phyloP scores from a whole-genome alignment of 2,888 invertebrate genomes.

The Steinernema carpocapsae region DNA sequence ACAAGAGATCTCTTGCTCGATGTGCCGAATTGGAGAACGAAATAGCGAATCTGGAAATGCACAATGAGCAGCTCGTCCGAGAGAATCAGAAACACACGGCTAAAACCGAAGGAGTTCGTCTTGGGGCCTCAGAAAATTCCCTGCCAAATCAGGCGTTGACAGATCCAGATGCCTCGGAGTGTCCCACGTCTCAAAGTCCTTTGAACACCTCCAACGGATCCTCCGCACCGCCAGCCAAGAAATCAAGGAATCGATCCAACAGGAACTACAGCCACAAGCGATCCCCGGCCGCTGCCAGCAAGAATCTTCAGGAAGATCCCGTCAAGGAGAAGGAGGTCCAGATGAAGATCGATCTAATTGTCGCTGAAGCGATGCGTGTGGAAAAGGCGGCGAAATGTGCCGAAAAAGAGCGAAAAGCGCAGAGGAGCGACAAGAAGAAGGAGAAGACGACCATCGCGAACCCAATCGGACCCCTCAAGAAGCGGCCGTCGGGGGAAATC shows the following conservation, averaged over 20 bases:
- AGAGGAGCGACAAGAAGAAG: slow-evolving; percentile 43
- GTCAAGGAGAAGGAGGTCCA: slow-evolving; percentile 26
- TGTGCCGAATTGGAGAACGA: slow-evolving; percentile 41
- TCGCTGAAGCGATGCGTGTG: slow-evolving; percentile 50
- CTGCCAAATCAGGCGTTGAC: background rate
- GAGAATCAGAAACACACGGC: background rate
- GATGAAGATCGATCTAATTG: slow-evolving; percentile 42
- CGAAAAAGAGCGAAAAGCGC: slow-evolving; percentile 50
- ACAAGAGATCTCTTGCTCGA: slow-evolving; percentile 43
- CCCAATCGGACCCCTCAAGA: slow-evolving; percentile 4
- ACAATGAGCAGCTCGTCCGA: slow-evolving; percentile 33
- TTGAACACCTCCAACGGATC: background rate
- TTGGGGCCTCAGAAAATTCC: background rate
- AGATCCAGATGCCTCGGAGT: background rate
- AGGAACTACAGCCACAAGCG: slow-evolving; percentile 19
- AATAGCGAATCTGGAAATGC: slow-evolving; percentile 37
- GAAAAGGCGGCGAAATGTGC: slow-evolving; percentile 50
- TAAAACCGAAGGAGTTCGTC: background rate
- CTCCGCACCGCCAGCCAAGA: slow-evolving; percentile 1
- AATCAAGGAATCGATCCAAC: background rate
- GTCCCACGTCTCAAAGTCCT: too few relatives aligned
- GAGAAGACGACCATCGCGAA: slow-evolving; percentile 36
- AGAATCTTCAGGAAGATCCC: background rate
- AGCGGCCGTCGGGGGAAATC: slow-evolving; percentile 8
- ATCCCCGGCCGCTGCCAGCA: background rate